A percentile compares a stretch with the other conserved stretches of the same genome.
Evolutionary conservation across 2,888 invertebrate genomes (phyloP).

Genomic region (Pocota personata): DNA sequence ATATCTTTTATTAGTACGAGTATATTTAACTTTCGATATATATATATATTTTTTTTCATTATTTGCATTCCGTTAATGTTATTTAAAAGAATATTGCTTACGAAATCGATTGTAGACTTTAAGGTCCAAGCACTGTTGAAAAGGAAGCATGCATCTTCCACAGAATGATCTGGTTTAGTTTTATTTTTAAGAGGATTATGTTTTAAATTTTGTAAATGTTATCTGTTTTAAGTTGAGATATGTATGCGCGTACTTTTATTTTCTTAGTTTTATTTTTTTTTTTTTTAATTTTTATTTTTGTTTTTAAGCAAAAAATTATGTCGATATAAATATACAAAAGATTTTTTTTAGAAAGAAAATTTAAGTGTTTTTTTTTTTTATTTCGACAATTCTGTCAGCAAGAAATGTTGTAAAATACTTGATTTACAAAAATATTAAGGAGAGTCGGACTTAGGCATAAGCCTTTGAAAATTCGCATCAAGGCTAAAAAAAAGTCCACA

Average conservation of each 20-base stretch:
- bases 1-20: too few relatives aligned
- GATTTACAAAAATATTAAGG: too few relatives aligned
- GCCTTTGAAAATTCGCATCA: too few relatives aligned
- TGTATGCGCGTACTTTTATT: neutral
- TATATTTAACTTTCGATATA: neutral
- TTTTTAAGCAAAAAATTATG: slow-evolving; percentile 49
- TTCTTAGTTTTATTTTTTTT: too few relatives aligned
- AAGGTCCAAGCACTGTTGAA: neutral
- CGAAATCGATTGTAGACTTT: neutral
- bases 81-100: slow-evolving; percentile 13
- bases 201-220: slow-evolving; percentile 29
- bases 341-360: slow-evolving; percentile 23
- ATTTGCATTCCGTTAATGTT: slow-evolving; percentile 65
- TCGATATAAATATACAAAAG: slow-evolving; percentile 70
- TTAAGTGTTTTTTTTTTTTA: neutral
- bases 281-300: slow-evolving; percentile 18
- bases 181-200: slow-evolving; percentile 2
- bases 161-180: neutral
- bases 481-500: too few relatives aligned
- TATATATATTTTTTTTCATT: slow-evolving; percentile 19
- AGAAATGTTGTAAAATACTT: too few relatives aligned
- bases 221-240: slow-evolving; percentile 11
- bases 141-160: slow-evolving; percentile 1
- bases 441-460: too few relatives aligned
- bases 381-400: too few relatives aligned